These are phyloP conservation scores for Pocillopora grandis DNA, from an alignment of 92 coral and sea anemone genomes.

Conservation along the genomic window DNA sequence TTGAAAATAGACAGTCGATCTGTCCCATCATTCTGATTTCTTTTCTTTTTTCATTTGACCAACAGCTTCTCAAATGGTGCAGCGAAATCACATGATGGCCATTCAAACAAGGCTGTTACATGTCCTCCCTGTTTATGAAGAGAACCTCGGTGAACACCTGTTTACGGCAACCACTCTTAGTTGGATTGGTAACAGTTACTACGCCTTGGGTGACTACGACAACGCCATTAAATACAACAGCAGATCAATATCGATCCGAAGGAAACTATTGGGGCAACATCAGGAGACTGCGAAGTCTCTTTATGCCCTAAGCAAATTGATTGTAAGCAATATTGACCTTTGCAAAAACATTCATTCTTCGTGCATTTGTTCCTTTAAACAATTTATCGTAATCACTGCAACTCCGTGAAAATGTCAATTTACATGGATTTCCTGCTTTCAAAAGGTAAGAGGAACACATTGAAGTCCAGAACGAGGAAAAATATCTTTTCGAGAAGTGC, in stretches of 20 bases:
- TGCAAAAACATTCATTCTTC: too few relatives aligned
- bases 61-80: slow-evolving; percentile 7
- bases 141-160: background rate
- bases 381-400: too few relatives aligned
- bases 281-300: slow-evolving; percentile 36
- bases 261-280: slow-evolving; percentile 14
- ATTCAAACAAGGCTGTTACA: slow-evolving; percentile 3
- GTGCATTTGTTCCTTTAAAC: too few relatives aligned
- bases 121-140: slow-evolving; percentile 23
- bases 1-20: too few relatives aligned
- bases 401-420: too few relatives aligned
- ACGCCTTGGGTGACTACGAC: slow-evolving; percentile 26
- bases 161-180: slow-evolving; percentile 43
- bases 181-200: slow-evolving; percentile 38
- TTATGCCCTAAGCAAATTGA: background rate
- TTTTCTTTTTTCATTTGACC: background rate
- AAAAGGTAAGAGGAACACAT: too few relatives aligned
- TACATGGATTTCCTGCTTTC: too few relatives aligned
- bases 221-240: slow-evolving; percentile 33
- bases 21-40: background rate
- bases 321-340: too few relatives aligned
- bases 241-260: slow-evolving; percentile 8
- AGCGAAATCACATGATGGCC: slow-evolving; percentile 14
- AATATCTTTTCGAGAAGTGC: too few relatives aligned
- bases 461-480: too few relatives aligned